Evolutionary conservation across 2,888 invertebrate genomes (phyloP), one percentile per base, ranked within the genome.

Genomic region (Lasioglossum figueresi): DNA sequence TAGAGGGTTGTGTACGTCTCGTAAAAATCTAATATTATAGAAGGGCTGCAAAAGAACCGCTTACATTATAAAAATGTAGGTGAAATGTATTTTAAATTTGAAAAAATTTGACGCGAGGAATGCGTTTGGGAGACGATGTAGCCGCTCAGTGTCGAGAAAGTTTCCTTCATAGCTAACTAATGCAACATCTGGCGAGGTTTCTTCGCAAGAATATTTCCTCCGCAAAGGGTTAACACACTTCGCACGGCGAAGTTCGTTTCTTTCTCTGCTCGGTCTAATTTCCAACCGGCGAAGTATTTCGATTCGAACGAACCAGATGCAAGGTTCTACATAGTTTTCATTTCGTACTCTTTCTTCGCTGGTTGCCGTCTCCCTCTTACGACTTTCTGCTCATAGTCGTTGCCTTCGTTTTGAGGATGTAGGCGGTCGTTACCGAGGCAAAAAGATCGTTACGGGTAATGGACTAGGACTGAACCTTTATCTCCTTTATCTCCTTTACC

Each of bases 361-460:
- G 16, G 8, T 19, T 16, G 5, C 63, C 63, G 2, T 63, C 63
- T 31, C 31, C 5, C 16, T 31, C 31, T 31, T 19, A 34, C 63
- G 63, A 19, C 31, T 63, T 19, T 31, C 63, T 31, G 31, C 31
- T 56, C n/a, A 63, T 48, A 74, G 52, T 76, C 73, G 68, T 79
- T 76, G 40, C 76, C 75, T 77, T 84, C 80, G 79, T 82, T 76
- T 85, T 23, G 77, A 88, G 80, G 71, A 80, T 71, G 83, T 86
- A 76, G 83, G 68, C 43, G 74, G 75, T 80, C 87, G 86, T 83
- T 79, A 80, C 77, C 84, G 66, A 83, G 71, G 78, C 72, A 89
- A 90, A 91, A 90, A 91, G 91, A 88, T 90, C 88, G 88, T 90
- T 90, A 90, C 85, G 66, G 70, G 79, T 90, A 90, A 90, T 91